These are phyloP conservation scores for Spodoptera littoralis DNA, from an alignment of 2,888 invertebrate genomes.

Conservation along the genomic window DNA sequence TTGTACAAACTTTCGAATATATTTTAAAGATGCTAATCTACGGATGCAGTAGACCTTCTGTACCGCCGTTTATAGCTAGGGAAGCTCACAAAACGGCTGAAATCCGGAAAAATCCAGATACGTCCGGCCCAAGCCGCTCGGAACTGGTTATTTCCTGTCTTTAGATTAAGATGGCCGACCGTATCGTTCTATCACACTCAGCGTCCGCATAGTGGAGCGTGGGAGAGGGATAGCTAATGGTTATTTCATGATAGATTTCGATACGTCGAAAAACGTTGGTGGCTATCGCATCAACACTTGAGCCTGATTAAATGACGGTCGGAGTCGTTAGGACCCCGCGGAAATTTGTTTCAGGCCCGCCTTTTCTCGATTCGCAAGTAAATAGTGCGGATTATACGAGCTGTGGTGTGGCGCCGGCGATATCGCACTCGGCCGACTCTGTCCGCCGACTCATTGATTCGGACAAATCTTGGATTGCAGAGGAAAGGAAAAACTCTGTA, in stretches of 20 bases:
- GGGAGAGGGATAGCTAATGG: slow-evolving; percentile 57
- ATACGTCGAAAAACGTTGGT: slow-evolving; percentile 64
- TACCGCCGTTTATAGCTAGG: background rate
- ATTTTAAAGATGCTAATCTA: background rate
- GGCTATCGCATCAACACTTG: slow-evolving; percentile 78
- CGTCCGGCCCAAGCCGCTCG: slow-evolving; percentile 69
- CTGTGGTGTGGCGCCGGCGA: slow-evolving; percentile 46
- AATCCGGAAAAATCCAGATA: slow-evolving; percentile 78
- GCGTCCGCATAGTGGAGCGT: slow-evolving; percentile 33
- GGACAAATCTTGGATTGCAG: slow-evolving; percentile 52
- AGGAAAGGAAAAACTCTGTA: slow-evolving; percentile 43
- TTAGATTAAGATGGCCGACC: slow-evolving; percentile 69
- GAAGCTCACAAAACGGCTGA: slow-evolving; percentile 64
- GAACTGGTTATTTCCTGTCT: slow-evolving; percentile 79
- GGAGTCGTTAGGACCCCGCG: slow-evolving; percentile 73
- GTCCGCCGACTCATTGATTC: slow-evolving; percentile 58
- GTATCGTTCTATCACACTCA: slow-evolving; percentile 54
- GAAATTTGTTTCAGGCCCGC: slow-evolving; percentile 68
- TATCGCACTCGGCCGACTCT: slow-evolving; percentile 44
- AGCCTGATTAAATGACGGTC: slow-evolving; percentile 82
- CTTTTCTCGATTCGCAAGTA: slow-evolving; percentile 68
- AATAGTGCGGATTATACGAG: slow-evolving; percentile 62
- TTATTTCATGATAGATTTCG: slow-evolving; percentile 73
- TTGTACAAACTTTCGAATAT: background rate
- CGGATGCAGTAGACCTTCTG: slow-evolving; percentile 21